Evolutionary conservation across 2,797 vertebrate genomes (phyloP).

Genomic region (Anas acuta): DNA sequence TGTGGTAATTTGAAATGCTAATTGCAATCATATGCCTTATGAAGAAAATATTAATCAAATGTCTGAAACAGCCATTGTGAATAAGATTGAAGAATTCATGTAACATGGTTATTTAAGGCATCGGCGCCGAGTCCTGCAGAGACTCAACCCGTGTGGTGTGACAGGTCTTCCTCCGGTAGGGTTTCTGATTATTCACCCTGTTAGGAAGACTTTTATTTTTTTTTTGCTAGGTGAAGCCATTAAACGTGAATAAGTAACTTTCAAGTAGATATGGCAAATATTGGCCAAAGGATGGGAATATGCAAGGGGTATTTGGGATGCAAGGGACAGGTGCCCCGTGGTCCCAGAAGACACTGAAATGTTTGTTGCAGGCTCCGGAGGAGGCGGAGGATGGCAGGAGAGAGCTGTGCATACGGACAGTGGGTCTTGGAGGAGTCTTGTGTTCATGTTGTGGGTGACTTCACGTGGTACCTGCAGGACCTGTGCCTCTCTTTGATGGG

Average conservation of each 20-base stretch:
- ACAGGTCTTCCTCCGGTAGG: not conserved
- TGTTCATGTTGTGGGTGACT: not conserved
- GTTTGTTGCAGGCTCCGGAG: not conserved
- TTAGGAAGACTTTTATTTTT: not conserved
- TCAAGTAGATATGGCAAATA: not conserved
- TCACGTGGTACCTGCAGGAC: not conserved
- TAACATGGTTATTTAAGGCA: not conserved
- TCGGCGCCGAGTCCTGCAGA: not conserved
- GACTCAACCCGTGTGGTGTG: not conserved
- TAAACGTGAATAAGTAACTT: rapidly evolving
- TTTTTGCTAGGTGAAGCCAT: not conserved
- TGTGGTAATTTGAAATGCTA: conserved; percentile 69
- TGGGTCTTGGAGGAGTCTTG: rapidly evolving
- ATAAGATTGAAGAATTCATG: not conserved
- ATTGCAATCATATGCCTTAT: conserved; percentile 62
- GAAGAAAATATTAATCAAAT: conserved; percentile 66
- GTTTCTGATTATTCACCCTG: not conserved
- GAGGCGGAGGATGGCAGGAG: not conserved
- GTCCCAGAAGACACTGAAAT: rapidly evolving
- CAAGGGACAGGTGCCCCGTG: rapidly evolving
- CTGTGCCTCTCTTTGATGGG: not conserved
- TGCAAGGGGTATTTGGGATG: rapidly evolving
- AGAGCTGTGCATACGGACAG: rapidly evolving
- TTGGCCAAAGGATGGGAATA: not conserved
- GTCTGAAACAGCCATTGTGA: conserved; percentile 20